phyloP scores from a whole-genome alignment of 2,113 vertebrate species.

The Calidris pygmaea region DNA sequence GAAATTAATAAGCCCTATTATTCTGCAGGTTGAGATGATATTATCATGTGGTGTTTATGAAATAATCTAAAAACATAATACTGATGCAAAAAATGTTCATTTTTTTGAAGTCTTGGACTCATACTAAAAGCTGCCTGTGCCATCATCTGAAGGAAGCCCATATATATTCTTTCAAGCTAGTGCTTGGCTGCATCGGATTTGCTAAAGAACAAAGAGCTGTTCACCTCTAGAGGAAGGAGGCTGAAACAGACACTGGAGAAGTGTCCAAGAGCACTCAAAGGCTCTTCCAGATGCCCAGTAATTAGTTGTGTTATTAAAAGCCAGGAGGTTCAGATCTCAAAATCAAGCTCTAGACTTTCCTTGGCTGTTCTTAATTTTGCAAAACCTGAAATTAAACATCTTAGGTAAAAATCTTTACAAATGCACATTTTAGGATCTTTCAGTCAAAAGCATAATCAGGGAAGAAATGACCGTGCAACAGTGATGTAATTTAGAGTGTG shows the following conservation, averaged over 20 bases:
- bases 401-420: neutral
- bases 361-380: neutral
- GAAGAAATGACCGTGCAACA: neutral
- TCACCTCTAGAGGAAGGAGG: neutral
- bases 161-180: neutral
- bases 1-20: neutral
- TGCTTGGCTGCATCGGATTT: neutral
- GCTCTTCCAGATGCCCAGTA: neutral
- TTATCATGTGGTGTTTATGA: neutral
- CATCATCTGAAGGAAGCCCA: neutral
- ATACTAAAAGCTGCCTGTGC: neutral
- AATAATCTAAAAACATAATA: neutral
- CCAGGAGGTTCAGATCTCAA: neutral
- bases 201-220: neutral
- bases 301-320: neutral
- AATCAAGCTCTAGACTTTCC: neutral
- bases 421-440: neutral
- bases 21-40: neutral
- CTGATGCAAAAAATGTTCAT: neutral
- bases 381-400: neutral
- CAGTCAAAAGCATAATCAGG: neutral
- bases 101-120: neutral
- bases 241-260: neutral
- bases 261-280: neutral
- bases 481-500: neutral